Evolutionary conservation across 2,888 invertebrate genomes (phyloP).

Genomic region (Thereva nobilitata): DNA sequence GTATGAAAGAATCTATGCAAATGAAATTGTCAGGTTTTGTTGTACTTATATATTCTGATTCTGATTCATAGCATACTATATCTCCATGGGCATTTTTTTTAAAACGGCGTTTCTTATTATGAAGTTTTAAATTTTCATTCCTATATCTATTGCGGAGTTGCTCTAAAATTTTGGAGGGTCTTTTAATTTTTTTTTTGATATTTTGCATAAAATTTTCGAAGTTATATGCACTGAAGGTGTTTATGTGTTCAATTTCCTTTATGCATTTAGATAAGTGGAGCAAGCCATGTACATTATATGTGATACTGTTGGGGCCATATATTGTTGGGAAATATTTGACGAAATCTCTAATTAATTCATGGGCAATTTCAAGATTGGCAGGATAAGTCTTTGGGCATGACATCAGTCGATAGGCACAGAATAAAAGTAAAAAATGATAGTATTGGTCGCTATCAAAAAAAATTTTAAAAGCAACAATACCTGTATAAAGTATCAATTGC

Average conservation of each 20-base stretch:
- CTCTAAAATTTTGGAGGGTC: too few relatives aligned
- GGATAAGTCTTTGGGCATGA: conserved; percentile 12
- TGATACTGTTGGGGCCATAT: conserved; percentile 17
- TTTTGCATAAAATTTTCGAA: conserved; percentile 4
- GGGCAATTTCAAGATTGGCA: conserved; percentile 13
- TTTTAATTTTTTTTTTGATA: background rate
- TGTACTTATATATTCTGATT: too few relatives aligned
- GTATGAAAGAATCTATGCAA: too few relatives aligned
- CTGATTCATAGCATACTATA: too few relatives aligned
- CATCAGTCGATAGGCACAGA: conserved; percentile 15
- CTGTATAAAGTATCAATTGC: conserved; percentile 9
- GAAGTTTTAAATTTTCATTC: too few relatives aligned
- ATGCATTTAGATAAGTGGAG: conserved; percentile 16
- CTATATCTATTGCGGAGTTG: too few relatives aligned
- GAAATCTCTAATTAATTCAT: conserved; percentile 21
- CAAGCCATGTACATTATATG: conserved; percentile 17
- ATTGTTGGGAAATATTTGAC: conserved; percentile 17
- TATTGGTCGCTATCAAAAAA: conserved; percentile 17
- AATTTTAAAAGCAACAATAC: conserved; percentile 15
- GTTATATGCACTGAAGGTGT: conserved; percentile 5
- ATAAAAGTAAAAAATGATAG: conserved; percentile 21
- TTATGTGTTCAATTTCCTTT: conserved; percentile 13
- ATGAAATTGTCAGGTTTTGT: too few relatives aligned
- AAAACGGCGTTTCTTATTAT: too few relatives aligned
- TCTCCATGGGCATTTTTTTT: too few relatives aligned